Evolutionary conservation across 2,888 invertebrate species (phyloP), one percentile per base, ranked within the genome.

Genomic region (Philhelius pedissequus): DNA sequence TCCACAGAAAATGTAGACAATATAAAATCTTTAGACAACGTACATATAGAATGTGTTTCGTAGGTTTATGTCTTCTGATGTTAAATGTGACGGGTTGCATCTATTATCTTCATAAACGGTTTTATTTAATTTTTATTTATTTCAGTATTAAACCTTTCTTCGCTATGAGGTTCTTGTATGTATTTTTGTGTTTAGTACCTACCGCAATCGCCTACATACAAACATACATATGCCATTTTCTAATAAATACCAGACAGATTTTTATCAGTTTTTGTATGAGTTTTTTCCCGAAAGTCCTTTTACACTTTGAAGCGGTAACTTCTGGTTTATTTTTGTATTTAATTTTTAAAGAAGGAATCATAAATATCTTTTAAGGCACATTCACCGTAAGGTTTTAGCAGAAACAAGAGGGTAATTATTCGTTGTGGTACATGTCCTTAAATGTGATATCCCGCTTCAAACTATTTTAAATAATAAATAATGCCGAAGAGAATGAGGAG

Each of bases 1-100:
- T 30, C 27, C 27, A 71, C 66, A 38, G 58, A 18, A 70, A 75
- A 69, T 64, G 75, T 56, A 75, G 56, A 70, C 32, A 22, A 38
- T 38, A 77, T 69, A 75, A 75, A 70, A 76, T 56, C 56, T 6
- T 35, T 13, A 56, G 40, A 32, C 38, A 25, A 25, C 25, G 66
- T 8, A 35, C 15, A n/a, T n/a, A n/a, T n/a, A n/a, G n/a, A n/a
- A 38, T 20, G 68, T 5, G 11, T 8, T 32, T 30, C 15, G 20
- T 48, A 48, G 13, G 22, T 48, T n/a, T n/a, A n/a, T n/a, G n/a
- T n/a, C n/a, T n/a, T n/a, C 6, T 4, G 22, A 6, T 60, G 43
- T 60, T 27, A 27, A 27, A 6, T 81, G 18, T 60, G 62, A 50
- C 56, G 40, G 62, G 77, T 43, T 77, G 77, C 77, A 68, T 77